Conservation (phyloP, 1,140 invertebrate genomes). For the Camponotus floridanus region DNA sequence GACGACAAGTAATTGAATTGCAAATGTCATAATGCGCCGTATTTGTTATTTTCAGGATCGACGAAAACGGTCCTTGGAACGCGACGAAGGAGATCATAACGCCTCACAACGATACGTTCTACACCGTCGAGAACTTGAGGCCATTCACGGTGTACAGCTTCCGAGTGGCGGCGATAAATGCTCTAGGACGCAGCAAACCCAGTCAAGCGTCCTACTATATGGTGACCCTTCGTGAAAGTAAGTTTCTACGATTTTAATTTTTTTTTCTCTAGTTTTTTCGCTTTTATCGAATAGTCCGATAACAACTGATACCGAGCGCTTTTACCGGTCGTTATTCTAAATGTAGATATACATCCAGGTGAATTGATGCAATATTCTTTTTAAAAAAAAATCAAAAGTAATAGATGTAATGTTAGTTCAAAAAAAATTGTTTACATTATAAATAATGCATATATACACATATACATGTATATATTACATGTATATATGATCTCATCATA, state of each 20-base stretch:
- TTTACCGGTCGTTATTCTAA: background rate
- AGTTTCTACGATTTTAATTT: conserved; percentile 72
- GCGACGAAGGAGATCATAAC: conserved; percentile 89
- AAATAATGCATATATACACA: no score
- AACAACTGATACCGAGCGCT: background rate
- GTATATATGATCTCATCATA: background rate
- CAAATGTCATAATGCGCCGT: conserved; percentile 43
- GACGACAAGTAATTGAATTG: background rate
- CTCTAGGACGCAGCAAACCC: conserved; percentile 89
- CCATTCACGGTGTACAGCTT: conserved; percentile 93
- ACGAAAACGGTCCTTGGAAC: conserved; percentile 90
- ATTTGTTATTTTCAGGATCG: conserved; percentile 87
- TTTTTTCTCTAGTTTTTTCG: background rate
- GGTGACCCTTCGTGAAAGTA: conserved; percentile 92
- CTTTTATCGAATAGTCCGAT: background rate
- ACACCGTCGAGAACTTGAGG: conserved; percentile 89
- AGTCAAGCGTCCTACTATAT: conserved; percentile 92
- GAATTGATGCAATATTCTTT: background rate
- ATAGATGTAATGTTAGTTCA: background rate
- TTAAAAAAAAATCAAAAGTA: background rate
- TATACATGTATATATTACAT: no score
- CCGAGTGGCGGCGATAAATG: conserved; percentile 90
- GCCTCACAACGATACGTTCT: conserved; percentile 89
- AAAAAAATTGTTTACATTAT: background rate
- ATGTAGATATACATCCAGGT: no score